Base-by-base conservation (phyloP, 2,113 vertebrate genomes). In the Ptyas mucosa region DNA sequence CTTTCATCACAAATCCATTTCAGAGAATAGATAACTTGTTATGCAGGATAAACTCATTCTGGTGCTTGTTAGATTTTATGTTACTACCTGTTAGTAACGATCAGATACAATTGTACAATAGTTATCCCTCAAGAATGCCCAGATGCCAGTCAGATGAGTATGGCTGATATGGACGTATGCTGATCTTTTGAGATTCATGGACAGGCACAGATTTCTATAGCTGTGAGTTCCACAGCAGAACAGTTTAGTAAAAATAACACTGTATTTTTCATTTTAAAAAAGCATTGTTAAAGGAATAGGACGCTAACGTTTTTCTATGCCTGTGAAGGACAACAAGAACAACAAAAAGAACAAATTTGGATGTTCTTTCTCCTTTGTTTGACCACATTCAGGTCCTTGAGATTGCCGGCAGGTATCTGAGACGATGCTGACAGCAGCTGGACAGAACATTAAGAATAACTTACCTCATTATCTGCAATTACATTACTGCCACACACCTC, bases 381-480 rank as follows among this genome's bases (percentile, higher is more conserved):
- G 85, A 93, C 93, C 91, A 95, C 0, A 0, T 26, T 90, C 64
- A 92, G 3, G 5, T 91, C 93, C 93, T 95, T 92, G 85, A 0
- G 92, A 85, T 87, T 88, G 94, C 95, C 88, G 0, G 93, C 93
- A 96, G 96, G 96, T 97, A 95, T 90, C 94, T 95, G 91, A 95
- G 93, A 95, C 91, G 96, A 95, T 96, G 95, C 93, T 97, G 97
- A 97, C 98, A 96, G 94, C 52, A 91, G 96, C 61, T 20, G 1
- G 91, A 95, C 94, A 95, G 97, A 97, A 98, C 98, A 98, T 98
- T 98, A 98, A 98, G 98, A 98, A 97, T 98, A 98, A 98, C 97
- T 97, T 97, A 96, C 97, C 98, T 98, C 97, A 98, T 98, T 98
- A 98, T 98, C 97, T 97, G 97, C 98, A 98, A 98, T 98, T 98